Conservation (phyloP, 1,140 invertebrate genomes). For the Orius laevigatus region DNA sequence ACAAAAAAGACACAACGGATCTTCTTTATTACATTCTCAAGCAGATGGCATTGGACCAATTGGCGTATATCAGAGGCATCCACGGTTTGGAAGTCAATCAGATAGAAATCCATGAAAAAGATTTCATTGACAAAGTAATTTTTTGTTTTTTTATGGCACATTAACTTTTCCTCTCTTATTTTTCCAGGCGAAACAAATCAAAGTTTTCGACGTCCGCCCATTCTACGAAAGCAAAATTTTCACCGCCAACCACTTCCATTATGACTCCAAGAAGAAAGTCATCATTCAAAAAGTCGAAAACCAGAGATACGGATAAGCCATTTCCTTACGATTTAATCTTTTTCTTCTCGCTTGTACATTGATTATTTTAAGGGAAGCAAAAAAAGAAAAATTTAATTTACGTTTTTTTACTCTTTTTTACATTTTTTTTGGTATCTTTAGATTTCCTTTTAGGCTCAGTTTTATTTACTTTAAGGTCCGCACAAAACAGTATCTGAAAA, state of each 20-base stretch:
- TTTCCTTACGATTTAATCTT: background rate
- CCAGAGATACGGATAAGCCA: background rate
- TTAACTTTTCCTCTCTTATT: conserved; percentile 8
- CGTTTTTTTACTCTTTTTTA: too few relatives aligned
- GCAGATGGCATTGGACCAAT: conserved; percentile 81
- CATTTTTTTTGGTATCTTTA: too few relatives aligned
- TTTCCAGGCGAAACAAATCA: conserved; percentile 76
- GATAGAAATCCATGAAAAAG: conserved; percentile 82
- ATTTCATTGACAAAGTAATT: conserved; percentile 67
- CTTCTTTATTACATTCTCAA: conserved; percentile 88
- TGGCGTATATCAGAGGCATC: conserved; percentile 70
- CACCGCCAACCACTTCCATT: conserved; percentile 72
- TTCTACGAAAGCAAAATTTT: conserved; percentile 91
- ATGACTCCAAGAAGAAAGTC: conserved; percentile 65
- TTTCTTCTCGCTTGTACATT: too few relatives aligned
- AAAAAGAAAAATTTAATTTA: too few relatives aligned
- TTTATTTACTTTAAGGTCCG: conserved; percentile 54
- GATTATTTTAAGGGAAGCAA: too few relatives aligned
- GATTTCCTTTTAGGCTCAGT: conserved; percentile 4
- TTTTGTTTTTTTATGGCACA: background rate
- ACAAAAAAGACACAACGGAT: conserved; percentile 92
- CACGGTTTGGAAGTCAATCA: conserved; percentile 51
- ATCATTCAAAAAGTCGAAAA: conserved; percentile 59
- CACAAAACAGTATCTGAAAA: conserved; percentile 56
- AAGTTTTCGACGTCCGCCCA: conserved; percentile 71